These are phyloP conservation scores for Gymnobelideus leadbeateri DNA, from an alignment of 2,113 vertebrate species.

Conservation along the genomic window DNA sequence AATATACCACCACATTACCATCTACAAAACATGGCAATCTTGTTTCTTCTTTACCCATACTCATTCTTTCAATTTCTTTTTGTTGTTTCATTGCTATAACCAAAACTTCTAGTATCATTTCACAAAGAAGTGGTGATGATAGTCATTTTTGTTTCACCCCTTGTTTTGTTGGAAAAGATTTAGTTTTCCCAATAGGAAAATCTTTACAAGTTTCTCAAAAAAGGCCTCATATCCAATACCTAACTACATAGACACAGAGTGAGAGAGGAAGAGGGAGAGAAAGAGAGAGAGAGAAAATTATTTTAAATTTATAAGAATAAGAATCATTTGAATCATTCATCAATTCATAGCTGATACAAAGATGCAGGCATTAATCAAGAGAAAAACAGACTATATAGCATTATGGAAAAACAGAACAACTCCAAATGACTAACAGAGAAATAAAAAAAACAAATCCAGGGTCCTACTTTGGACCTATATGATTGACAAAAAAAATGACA, in stretches of 20 bases:
- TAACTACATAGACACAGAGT: neutral
- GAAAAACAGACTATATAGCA: neutral
- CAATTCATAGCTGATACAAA: neutral
- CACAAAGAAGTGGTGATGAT: neutral
- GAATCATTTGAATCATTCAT: neutral
- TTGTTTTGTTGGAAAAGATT: neutral
- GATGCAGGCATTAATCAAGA: neutral
- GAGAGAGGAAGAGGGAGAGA: too few species aligned
- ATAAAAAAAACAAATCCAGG: neutral
- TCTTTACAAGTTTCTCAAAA: neutral
- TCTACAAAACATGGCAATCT: neutral
- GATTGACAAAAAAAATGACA: neutral
- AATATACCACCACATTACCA: neutral
- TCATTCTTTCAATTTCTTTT: neutral
- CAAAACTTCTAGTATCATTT: neutral
- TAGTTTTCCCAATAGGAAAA: neutral
- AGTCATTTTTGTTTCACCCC: neutral
- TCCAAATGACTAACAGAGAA: neutral
- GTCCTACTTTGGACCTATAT: neutral
- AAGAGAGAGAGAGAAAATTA: too few species aligned
- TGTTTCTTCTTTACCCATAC: neutral
- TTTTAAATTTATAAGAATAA: neutral
- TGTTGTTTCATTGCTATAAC: neutral
- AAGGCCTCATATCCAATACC: neutral
- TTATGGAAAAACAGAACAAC: neutral